These are phyloP conservation scores for Drosophila leontia DNA, from an alignment of 1,140 invertebrate species.

Conservation along the genomic window DNA sequence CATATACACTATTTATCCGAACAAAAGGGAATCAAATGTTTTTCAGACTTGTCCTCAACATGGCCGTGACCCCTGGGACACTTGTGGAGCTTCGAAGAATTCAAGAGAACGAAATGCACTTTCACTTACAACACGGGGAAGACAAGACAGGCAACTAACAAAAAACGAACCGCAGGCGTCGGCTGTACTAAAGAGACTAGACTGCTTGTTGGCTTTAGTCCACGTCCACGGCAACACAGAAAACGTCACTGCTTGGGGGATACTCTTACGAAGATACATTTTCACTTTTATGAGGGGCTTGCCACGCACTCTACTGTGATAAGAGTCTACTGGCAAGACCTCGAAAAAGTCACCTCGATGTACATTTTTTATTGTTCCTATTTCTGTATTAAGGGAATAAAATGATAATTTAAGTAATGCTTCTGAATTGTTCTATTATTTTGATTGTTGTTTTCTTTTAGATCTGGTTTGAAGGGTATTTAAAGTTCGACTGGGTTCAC, in stretches of 20 bases:
- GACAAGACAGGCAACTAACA: slow-evolving; percentile 17
- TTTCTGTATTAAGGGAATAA: not conserved
- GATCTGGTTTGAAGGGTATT: not conserved
- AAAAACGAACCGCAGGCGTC: slow-evolving; percentile 57
- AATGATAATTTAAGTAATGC: not conserved
- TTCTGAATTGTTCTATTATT: not conserved
- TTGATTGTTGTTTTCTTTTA: not conserved
- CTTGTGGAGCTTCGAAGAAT: slow-evolving; percentile 54
- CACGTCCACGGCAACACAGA: slow-evolving; percentile 31
- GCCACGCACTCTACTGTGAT: not conserved
- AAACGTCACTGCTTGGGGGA: slow-evolving; percentile 34
- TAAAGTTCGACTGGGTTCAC: not conserved
- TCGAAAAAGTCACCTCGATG: not conserved
- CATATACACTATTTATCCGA: not conserved
- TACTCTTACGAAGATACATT: not conserved
- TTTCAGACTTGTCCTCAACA: slow-evolving; percentile 53
- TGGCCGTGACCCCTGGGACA: slow-evolving; percentile 48
- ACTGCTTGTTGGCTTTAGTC: slow-evolving; percentile 61
- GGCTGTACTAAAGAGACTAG: slow-evolving; percentile 72
- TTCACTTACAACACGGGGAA: slow-evolving; percentile 70
- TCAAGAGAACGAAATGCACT: slow-evolving; percentile 43
- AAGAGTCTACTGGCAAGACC: not conserved
- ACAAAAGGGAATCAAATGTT: slow-evolving; percentile 18
- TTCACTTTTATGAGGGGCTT: not conserved
- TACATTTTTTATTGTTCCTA: not conserved